A percentile compares a stretch with the other conserved stretches of the same genome.
These are phyloP conservation scores for Malacoctenus gilli DNA, from an alignment of 2,797 vertebrate genomes.

Conservation along the genomic window DNA sequence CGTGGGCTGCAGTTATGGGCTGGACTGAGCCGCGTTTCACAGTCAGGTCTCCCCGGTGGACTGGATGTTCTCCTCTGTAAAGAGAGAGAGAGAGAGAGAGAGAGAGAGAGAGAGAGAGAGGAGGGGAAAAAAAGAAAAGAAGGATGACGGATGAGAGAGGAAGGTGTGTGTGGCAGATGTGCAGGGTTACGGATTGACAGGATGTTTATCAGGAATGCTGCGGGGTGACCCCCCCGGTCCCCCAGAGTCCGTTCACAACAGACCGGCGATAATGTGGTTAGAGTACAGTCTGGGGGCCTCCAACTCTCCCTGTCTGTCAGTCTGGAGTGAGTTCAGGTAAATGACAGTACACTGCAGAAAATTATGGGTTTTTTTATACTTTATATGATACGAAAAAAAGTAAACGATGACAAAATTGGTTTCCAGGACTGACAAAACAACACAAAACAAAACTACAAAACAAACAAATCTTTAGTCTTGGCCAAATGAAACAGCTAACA, in stretches of 20 bases:
- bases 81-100: not conserved
- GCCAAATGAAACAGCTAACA: too few relatives aligned
- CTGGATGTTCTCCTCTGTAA: conserved; percentile 5
- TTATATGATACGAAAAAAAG: too few relatives aligned
- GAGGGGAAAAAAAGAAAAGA: conserved; percentile 5
- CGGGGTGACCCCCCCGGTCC: conserved; percentile 45
- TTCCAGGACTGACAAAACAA: too few relatives aligned
- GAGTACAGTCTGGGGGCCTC: conserved; percentile 24
- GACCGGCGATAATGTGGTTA: conserved; percentile 37
- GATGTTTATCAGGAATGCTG: conserved; percentile 60
- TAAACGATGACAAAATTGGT: too few relatives aligned
- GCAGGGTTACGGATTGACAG: conserved; percentile 52
- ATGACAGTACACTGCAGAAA: too few relatives aligned
- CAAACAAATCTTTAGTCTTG: too few relatives aligned
- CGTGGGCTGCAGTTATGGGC: conserved; percentile 11
- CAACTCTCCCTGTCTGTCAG: conserved; percentile 17
- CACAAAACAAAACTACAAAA: too few relatives aligned
- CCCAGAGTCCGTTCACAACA: conserved; percentile 25
- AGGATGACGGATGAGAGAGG: conserved; percentile 25
- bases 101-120: not conserved
- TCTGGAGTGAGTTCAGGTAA: too few relatives aligned
- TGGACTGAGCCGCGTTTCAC: conserved; percentile 4
- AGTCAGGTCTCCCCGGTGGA: conserved; percentile 4
- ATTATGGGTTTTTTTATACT: too few relatives aligned
- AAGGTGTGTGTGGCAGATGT: conserved; percentile 63